Evolutionary conservation across 1,140 invertebrate species (phyloP).

Genomic region (Oreohelix idahoensis): DNA sequence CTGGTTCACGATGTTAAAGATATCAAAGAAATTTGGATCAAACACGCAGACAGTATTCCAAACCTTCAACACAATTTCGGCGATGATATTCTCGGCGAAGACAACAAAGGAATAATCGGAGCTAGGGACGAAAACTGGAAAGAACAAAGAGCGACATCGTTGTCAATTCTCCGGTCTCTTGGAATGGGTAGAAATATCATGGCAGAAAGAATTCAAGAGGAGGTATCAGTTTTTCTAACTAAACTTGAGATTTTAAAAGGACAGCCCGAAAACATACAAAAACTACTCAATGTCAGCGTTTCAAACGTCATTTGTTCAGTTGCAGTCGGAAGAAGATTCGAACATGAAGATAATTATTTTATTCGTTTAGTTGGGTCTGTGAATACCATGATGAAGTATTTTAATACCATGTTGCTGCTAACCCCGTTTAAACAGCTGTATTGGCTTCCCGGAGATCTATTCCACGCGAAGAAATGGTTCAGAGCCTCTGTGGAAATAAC

Average conservation of each 20-base stretch:
- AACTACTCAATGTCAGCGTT: neutral
- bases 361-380: neutral
- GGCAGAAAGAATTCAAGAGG: neutral
- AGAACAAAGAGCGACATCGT: neutral
- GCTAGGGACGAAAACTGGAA: neutral
- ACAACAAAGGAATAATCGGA: neutral
- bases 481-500: neutral
- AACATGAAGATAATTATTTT: neutral
- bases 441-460: neutral
- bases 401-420: neutral
- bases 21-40: neutral
- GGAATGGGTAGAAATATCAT: constrained; percentile 2
- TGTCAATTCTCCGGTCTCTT: neutral
- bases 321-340: neutral
- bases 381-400: neutral
- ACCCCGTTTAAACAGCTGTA: neutral
- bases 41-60: neutral
- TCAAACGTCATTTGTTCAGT: constrained; percentile 13
- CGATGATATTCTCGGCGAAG: neutral
- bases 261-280: neutral
- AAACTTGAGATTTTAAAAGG: neutral
- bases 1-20: neutral
- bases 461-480: neutral
- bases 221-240: neutral
- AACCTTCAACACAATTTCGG: neutral